Evolutionary conservation across 2,113 vertebrate genomes (phyloP), one percentile per base, ranked within the genome.

Genomic region (Romanogobio albipinnatus): DNA sequence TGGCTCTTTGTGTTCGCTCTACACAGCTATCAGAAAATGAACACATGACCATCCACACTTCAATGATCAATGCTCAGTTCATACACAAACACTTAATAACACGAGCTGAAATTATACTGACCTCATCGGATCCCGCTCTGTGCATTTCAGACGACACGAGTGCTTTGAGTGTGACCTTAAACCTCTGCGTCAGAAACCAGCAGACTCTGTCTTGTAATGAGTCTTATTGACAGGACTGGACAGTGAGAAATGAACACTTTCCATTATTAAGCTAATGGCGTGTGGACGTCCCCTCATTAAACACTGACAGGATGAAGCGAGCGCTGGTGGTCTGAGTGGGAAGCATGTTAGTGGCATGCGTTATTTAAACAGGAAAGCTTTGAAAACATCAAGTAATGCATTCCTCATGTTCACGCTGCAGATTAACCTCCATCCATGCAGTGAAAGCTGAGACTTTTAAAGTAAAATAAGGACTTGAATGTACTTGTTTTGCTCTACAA

Each of bases 181-280:
- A 59, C 53, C 76, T 59, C 74, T 0, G 49, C 9, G 9, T 51
- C 74, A 53, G 71, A 49, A 9, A 14, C 45, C 64, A 22, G 11
- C 49, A 39, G 45, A 33, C 29, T 14, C n/a, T 24, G 68, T 56
- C 29, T 19, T 71, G 33, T 24, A 58, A 82, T 1, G 22, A n/a
- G 51, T 43, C 59, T 58, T 47, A 83, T 61, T 59, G 68, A 82
- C 66, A 7, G 51, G 4, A 6, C 15, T 53, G 51, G 51, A 53
- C 17, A 56, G 2, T 19, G 51, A 74, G 9, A 26, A 22, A 19
- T 24, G 0, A 58, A 82, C 64, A 71, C 19, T 4, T 56, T 71
- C n/a, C 15, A 17, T 66, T 82, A n/a, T 73, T 73, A 61, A 29
- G 58, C 17, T 74, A 83, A 83, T 73, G 68, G 26, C 4, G 14